Evolutionary conservation across 2,797 vertebrate genomes (phyloP).

Genomic region (Todus mexicanus): DNA sequence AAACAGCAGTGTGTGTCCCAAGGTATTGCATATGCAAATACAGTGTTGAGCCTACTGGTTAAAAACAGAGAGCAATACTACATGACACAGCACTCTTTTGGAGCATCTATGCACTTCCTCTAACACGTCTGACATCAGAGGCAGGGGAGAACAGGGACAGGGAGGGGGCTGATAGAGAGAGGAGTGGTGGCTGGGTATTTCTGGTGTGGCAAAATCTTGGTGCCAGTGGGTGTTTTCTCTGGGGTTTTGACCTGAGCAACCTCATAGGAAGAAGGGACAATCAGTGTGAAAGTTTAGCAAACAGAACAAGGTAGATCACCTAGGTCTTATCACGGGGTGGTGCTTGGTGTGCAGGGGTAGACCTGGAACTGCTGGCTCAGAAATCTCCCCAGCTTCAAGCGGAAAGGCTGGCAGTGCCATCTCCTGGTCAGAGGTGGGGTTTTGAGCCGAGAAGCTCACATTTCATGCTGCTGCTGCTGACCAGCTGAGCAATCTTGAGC

Average conservation of each 20-base stretch:
- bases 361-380: background rate
- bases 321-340: background rate
- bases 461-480: background rate
- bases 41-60: background rate
- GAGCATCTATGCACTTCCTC: background rate
- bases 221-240: background rate
- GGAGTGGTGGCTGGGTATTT: background rate
- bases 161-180: background rate
- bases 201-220: background rate
- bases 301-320: background rate
- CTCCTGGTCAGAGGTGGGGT: background rate
- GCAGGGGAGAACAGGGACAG: background rate
- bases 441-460: background rate
- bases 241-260: background rate
- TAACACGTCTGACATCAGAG: background rate
- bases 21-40: background rate
- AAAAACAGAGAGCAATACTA: background rate
- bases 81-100: background rate
- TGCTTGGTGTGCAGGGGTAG: background rate
- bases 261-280: background rate
- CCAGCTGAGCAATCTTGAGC: background rate
- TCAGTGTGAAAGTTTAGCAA: background rate
- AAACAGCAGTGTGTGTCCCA: background rate
- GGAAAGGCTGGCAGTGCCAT: constrained; percentile 5
- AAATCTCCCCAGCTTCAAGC: accelerated